Percentiles rank a stretch among this genome's conserved stretches.
Evolutionary conservation across 2,888 invertebrate genomes (phyloP).

Genomic region (Pteria penguin): DNA sequence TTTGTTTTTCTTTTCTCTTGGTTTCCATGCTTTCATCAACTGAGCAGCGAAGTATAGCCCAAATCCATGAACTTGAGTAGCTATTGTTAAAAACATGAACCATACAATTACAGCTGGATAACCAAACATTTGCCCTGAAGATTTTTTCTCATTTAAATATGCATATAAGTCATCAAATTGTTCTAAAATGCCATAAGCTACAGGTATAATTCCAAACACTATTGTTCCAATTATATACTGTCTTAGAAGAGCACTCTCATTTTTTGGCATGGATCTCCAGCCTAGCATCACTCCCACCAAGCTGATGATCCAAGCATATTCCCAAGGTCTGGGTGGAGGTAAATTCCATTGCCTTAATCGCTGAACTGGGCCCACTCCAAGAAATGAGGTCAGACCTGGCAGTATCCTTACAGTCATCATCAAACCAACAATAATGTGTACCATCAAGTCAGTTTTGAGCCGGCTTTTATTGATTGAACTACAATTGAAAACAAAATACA

Average conservation of each 20-base stretch:
- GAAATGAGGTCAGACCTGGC: constrained; percentile 93
- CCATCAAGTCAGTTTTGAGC: constrained; percentile 95
- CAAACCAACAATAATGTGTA: constrained; percentile 93
- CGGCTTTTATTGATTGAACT: constrained; percentile 98
- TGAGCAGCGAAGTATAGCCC: constrained; percentile 75
- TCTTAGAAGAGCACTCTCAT: constrained; percentile 83
- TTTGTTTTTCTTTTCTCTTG: constrained; percentile 56
- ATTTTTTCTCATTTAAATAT: constrained; percentile 86
- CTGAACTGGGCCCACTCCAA: constrained; percentile 95
- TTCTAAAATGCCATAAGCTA: constrained; percentile 89
- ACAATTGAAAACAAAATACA: constrained; percentile 81
- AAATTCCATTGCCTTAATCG: constrained; percentile 89
- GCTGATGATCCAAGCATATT: constrained; percentile 94
- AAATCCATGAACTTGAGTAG: constrained; percentile 86
- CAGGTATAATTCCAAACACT: constrained; percentile 89
- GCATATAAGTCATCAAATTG: constrained; percentile 92
- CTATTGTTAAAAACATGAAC: constrained; percentile 93
- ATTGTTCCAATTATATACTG: constrained; percentile 85
- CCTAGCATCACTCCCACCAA: constrained; percentile 91
- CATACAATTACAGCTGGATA: constrained; percentile 95
- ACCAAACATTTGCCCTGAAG: constrained; percentile 81
- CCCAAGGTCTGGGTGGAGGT: constrained; percentile 95
- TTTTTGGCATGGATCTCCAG: constrained; percentile 91
- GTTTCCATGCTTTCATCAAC: constrained; percentile 76
- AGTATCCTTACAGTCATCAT: constrained; percentile 94